phyloP scores from a whole-genome alignment of 2,888 invertebrate species.

The Cheilosia grossa region DNA sequence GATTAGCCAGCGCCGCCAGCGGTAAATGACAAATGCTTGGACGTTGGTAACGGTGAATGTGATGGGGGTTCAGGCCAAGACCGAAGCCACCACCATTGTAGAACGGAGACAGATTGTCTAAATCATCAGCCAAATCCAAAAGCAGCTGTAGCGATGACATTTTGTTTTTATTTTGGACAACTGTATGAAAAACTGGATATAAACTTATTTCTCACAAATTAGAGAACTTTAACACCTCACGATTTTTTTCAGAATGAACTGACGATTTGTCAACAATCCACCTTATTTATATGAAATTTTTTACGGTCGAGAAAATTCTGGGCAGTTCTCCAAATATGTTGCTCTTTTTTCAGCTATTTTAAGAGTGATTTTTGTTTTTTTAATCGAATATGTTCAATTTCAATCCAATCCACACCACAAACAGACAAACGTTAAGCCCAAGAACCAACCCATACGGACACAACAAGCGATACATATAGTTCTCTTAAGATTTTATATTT shows the following conservation, averaged over 20 bases:
- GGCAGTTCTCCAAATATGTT: too few relatives aligned
- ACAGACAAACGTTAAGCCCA: too few relatives aligned
- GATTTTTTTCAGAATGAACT: slow-evolving; percentile 7
- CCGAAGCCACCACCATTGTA: slow-evolving; percentile 76
- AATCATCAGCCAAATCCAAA: slow-evolving; percentile 79
- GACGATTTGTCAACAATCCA: not conserved
- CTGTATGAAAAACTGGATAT: not conserved
- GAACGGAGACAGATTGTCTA: slow-evolving; percentile 78
- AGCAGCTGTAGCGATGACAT: slow-evolving; percentile 81
- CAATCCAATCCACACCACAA: too few relatives aligned
- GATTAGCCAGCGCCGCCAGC: slow-evolving; percentile 78
- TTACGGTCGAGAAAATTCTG: too few relatives aligned
- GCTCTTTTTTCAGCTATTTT: too few relatives aligned
- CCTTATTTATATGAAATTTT: too few relatives aligned
- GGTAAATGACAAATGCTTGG: slow-evolving; percentile 69
- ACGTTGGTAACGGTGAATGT: slow-evolving; percentile 79
- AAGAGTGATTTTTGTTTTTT: too few relatives aligned
- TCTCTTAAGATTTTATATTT: too few relatives aligned
- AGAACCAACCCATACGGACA: too few relatives aligned
- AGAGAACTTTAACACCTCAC: not conserved
- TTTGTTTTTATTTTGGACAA: slow-evolving; percentile 43
- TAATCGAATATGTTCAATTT: too few relatives aligned
- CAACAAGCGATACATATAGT: too few relatives aligned
- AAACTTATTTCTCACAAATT: not conserved
- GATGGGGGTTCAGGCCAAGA: slow-evolving; percentile 80